phyloP scores from a whole-genome alignment of 1,140 invertebrate species.

The Drosophila rufa region DNA sequence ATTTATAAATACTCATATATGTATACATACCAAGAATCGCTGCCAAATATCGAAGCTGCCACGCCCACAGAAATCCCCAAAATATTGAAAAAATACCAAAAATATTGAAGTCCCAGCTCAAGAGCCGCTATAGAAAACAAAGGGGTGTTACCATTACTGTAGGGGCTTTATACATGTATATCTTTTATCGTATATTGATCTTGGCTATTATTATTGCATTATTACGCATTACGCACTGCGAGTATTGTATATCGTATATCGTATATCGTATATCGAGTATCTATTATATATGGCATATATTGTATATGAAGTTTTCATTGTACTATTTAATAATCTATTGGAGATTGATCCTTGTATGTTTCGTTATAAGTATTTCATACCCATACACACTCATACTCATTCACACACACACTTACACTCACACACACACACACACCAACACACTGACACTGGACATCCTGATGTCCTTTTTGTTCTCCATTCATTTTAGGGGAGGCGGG shows the following conservation, averaged over 20 bases:
- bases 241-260: constrained; percentile 66
- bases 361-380: constrained; percentile 67
- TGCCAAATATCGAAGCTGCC: constrained; percentile 75
- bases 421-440: constrained; percentile 38
- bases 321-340: constrained; percentile 82
- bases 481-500: constrained; percentile 15
- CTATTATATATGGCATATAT: constrained; percentile 73
- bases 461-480: not conserved
- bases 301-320: constrained; percentile 82
- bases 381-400: constrained; percentile 43
- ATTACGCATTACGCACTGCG: constrained; percentile 69
- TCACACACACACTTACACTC: constrained; percentile 27
- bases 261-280: constrained; percentile 70
- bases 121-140: constrained; percentile 13
- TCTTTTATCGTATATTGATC: constrained; percentile 60
- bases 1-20: constrained; percentile 48
- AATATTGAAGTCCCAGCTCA: constrained; percentile 37
- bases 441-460: constrained; percentile 30
- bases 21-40: constrained; percentile 59
- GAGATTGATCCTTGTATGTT: constrained; percentile 79
- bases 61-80: constrained; percentile 42
- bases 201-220: constrained; percentile 80
- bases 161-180: constrained; percentile 47
- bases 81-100: constrained; percentile 8
- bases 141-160: constrained; percentile 44